Evolutionary conservation across 92 coral and sea anemone species (phyloP).

Genomic region (Umimayanthus chanpuru): DNA sequence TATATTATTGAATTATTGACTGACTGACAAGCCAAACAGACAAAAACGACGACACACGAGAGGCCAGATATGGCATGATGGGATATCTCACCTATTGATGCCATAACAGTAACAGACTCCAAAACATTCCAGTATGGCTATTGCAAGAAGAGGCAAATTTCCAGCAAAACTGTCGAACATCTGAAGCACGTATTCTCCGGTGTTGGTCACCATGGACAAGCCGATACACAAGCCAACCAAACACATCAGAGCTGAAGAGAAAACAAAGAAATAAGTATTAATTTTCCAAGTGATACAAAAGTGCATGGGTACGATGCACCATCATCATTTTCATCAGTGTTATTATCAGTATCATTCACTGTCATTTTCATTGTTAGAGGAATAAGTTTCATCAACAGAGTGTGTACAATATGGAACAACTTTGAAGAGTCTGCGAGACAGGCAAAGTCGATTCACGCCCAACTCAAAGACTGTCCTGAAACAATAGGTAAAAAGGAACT

Average conservation of each 20-base stretch:
- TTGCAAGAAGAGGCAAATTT: slow-evolving; percentile 82
- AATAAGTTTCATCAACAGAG: not conserved
- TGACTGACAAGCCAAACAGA: not conserved
- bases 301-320: not conserved
- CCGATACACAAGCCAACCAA: slow-evolving; percentile 72
- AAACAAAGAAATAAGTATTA: not conserved
- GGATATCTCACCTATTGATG: slow-evolving; percentile 59
- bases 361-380: not conserved
- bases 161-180: slow-evolving; percentile 93
- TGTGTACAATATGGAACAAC: too few species aligned
- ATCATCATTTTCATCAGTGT: not conserved
- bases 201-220: slow-evolving; percentile 80
- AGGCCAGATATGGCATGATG: too few species aligned
- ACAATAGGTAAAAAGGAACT: too few species aligned
- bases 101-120: slow-evolving; percentile 89
- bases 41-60: not conserved
- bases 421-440: too few species aligned
- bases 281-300: not conserved
- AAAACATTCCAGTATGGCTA: slow-evolving; percentile 88
- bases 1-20: not conserved
- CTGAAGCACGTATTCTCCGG: slow-evolving; percentile 89
- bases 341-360: not conserved
- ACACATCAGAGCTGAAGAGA: slow-evolving; percentile 75
- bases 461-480: too few species aligned
- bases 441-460: too few species aligned